These are phyloP conservation scores for Exocentrus adspersus DNA, from an alignment of 2,888 invertebrate genomes.

Conservation along the genomic window DNA sequence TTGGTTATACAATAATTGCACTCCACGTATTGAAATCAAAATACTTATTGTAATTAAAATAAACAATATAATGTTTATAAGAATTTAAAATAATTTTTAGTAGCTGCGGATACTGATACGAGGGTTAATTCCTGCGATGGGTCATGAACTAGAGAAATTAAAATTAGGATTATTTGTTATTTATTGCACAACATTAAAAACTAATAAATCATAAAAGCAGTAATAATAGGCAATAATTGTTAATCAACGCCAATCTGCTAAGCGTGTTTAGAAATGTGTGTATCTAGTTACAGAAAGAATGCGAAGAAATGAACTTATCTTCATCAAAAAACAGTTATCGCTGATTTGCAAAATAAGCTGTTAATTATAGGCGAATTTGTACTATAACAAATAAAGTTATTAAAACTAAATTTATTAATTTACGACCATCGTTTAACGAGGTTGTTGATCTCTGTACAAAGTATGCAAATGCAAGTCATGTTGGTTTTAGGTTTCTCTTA, in stretches of 20 bases:
- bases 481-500: too few species aligned
- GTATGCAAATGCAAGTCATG: too few species aligned
- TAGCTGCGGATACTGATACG: neutral
- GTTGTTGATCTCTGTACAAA: neutral
- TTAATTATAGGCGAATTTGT: neutral
- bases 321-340: neutral
- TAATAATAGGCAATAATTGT: neutral
- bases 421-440: neutral
- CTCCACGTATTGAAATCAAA: too few species aligned
- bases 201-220: neutral
- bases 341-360: neutral
- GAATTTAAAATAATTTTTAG: slow-evolving; percentile 1
- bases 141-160: neutral
- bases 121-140: neutral
- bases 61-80: neutral
- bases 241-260: neutral
- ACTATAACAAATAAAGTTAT: neutral
- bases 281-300: neutral
- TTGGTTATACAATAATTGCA: too few species aligned
- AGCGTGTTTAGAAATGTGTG: neutral
- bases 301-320: neutral
- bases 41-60: too few species aligned
- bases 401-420: neutral
- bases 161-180: neutral
- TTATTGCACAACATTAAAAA: neutral